A percentile compares a stretch with the other conserved stretches of the same genome.
Conservation (phyloP, 2,797 vertebrate species). For the Rhinoraja longicauda region DNA sequence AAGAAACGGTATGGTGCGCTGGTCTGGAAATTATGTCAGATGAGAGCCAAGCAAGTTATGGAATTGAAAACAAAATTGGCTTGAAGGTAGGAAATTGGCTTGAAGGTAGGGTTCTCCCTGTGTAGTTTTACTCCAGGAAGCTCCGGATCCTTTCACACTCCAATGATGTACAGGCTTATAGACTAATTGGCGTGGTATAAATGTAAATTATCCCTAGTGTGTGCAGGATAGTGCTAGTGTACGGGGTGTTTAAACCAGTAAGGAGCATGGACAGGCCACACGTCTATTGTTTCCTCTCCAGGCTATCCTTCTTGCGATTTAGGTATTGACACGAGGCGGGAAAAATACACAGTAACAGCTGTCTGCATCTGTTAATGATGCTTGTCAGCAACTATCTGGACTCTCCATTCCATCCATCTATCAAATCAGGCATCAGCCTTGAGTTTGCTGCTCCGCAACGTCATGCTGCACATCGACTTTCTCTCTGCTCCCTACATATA, state of each 20-base stretch:
- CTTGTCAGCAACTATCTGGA: not conserved
- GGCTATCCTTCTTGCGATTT: not conserved
- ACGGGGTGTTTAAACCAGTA: not conserved
- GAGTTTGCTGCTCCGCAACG: not conserved
- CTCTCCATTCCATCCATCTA: conserved; percentile 5
- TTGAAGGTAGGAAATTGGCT: no score
- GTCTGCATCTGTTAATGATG: conserved; percentile 4
- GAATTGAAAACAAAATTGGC: no score
- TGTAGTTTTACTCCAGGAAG: no score
- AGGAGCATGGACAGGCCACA: not conserved
- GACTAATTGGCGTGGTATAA: no score
- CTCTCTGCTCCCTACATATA: not conserved
- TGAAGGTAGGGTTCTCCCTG: no score
- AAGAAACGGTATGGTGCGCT: no score
- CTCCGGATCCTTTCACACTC: no score
- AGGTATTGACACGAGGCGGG: not conserved
- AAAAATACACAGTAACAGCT: not conserved
- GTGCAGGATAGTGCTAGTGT: no score
- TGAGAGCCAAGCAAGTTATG: no score
- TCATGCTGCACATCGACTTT: not conserved
- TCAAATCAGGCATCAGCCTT: conserved; percentile 3
- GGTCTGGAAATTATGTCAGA: no score
- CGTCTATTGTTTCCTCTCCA: not conserved
- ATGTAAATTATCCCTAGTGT: no score
- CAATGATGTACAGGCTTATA: no score